Evolutionary conservation across 2,113 vertebrate species (phyloP), one percentile per base, ranked within the genome.

Genomic region (Planiliza haematocheilus): DNA sequence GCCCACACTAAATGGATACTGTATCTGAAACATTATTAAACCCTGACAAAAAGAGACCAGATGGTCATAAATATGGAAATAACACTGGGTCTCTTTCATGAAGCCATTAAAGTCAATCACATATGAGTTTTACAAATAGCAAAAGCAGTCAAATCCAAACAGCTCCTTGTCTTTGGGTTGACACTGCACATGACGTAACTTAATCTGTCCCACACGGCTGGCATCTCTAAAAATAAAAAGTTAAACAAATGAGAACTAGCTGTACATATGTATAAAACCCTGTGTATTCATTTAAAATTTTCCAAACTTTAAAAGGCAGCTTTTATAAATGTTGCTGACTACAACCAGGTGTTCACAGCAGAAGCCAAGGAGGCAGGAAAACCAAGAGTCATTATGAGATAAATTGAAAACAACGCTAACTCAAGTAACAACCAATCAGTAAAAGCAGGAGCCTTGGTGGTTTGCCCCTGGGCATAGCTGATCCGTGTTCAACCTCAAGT

Each of bases 11-110:
- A 90, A 87, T 86, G 84, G 83, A 79, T 88, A 90, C 85, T 90
- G 83, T 83, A 91, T 85, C 80, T 87, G 60, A 87, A 89, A 89
- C 83, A 87, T 88, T 88, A 88, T 90, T 89, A 88, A 89, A 89
- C 83, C 70, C 74, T 72, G 43, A 73, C 68, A 79, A 69, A 68
- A 82, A 77, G 82, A 67, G 52, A 84, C 72, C 89, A 89, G 82
- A 88, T 89, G 91, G 86, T 56, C 60, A 86, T 89, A 90, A 88
- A 91, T 84, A 71, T 81, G 70, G 52, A 79, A 61, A 79, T 74
- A 89, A 90, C 66, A 82, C 55, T 51, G 73, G 59, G 56, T 71
- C 46, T 34, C 60, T 84, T 88, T 88, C 75, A 90, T 72, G 81
- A 83, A 79, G 64, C 77, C 69, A 75, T 83, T 89, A 81, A 67